A percentile compares a stretch with the other conserved stretches of the same genome.
phyloP scores from a whole-genome alignment of 2,113 vertebrate genomes.

The Fregetta grallaria region DNA sequence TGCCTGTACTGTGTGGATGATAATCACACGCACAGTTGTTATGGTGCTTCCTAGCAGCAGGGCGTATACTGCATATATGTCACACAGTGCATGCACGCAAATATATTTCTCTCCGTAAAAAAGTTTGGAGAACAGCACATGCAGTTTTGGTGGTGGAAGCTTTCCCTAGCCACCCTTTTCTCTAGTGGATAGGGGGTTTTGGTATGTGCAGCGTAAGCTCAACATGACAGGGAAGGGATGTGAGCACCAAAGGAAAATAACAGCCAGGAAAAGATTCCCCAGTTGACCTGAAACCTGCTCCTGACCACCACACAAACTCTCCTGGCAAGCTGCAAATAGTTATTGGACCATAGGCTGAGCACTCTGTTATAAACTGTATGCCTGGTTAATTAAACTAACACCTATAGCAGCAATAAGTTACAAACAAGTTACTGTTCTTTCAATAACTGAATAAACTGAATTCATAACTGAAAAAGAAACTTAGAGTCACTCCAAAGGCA shows the following conservation, averaged over 20 bases:
- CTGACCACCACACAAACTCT: neutral
- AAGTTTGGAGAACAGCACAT: neutral
- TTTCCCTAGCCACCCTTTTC: neutral
- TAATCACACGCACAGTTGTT: neutral
- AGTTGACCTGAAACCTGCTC: neutral
- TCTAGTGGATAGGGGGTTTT: neutral
- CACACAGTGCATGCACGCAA: neutral
- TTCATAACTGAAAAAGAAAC: neutral
- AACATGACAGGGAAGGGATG: neutral
- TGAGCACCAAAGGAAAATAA: neutral
- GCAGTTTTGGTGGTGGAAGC: neutral
- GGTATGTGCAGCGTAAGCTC: neutral
- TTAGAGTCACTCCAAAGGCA: neutral
- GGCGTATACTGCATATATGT: neutral
- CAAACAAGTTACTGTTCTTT: neutral
- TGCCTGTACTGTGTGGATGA: neutral
- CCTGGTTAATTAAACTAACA: neutral
- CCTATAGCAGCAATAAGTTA: neutral
- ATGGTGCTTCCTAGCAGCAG: neutral
- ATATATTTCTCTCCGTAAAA: neutral
- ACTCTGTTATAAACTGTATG: neutral
- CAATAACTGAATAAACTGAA: neutral
- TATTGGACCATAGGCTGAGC: neutral
- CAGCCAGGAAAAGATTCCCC: neutral
- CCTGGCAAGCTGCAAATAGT: neutral